These are phyloP conservation scores for Sinocyclocheilus rhinocerous DNA, from an alignment of 2,113 vertebrate species.

Conservation along the genomic window DNA sequence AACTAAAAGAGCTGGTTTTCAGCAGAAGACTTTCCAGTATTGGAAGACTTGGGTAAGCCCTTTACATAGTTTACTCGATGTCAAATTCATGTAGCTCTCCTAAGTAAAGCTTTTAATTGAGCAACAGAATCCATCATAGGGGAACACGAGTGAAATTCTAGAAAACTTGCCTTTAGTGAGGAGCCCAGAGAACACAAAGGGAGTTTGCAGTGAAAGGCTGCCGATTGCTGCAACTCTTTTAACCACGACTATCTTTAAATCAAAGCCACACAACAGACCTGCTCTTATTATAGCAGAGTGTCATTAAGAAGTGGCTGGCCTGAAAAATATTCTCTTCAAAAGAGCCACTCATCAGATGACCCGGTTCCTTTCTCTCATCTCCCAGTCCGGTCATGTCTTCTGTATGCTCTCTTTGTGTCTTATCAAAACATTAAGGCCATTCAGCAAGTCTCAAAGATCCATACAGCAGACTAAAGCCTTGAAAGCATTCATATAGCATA, in stretches of 20 bases:
- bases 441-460: constrained; percentile 18
- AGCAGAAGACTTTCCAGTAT: not conserved
- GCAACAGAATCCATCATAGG: not conserved
- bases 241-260: constrained; percentile 13
- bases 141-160: not conserved
- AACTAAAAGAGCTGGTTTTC: not conserved
- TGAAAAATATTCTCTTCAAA: constrained; percentile 9
- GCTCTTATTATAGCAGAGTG: constrained; percentile 5
- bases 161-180: not conserved
- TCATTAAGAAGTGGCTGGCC: constrained; percentile 1
- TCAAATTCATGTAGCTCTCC: not conserved
- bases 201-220: not conserved
- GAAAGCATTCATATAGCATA: not conserved
- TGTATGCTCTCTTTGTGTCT: constrained; percentile 20
- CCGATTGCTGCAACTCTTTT: not conserved
- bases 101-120: not conserved
- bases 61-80: not conserved
- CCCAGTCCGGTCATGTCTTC: constrained; percentile 3
- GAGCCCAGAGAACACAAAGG: not conserved
- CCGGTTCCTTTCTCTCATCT: constrained; percentile 24
- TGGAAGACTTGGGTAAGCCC: not conserved
- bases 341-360: constrained; percentile 23
- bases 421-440: constrained; percentile 22
- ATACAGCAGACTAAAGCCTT: not conserved
- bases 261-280: constrained; percentile 14